Evolutionary conservation across 2,888 invertebrate species (phyloP), one percentile per base, ranked within the genome.

Genomic region (Nudaria mundana): DNA sequence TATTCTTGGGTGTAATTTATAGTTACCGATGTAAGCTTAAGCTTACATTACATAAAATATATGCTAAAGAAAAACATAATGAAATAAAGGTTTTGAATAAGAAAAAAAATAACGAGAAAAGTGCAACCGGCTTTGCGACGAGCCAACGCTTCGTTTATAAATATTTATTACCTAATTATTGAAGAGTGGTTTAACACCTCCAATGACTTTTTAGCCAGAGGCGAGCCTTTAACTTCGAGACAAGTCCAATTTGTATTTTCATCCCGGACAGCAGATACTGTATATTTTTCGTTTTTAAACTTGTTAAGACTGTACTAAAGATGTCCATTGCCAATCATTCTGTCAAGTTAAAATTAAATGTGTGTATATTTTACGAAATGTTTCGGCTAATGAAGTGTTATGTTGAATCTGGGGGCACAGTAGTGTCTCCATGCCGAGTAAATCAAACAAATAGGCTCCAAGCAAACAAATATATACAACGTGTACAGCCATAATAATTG

Each of bases 91-190:
- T n/a, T n/a, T n/a, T n/a, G n/a, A n/a, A n/a, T n/a, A n/a, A n/a
- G n/a, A n/a, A 59, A 67, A 57, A 65, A 71, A 71, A 73, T 69
- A 69, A 64, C 13, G 56, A 61, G 48, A 56, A 59, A 63, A 56
- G 52, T 58, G 51, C 56, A 62, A 62, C 65, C 49, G 59, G 56
- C 62, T 63, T 60, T 62, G 62, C 75, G 77, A 78, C 73, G 77
- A 72, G 71, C 66, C 63, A 56, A 58, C 66, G 66, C 71, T 63
- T 52, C 71, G 69, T 78, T 82, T 84, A 83, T 85, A 85, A 86
- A 86, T 86, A 85, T 86, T 85, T 84, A 87, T 83, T 77, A 76
- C 77, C 81, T 78, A 76, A 83, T 84, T 84, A 85, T 78, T 56
- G 65, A 58, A 66, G 63, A 63, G 66, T 63, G 72, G 69, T 68